Conservation (phyloP, 2,113 vertebrate genomes). For the Microtus richardsoni region DNA sequence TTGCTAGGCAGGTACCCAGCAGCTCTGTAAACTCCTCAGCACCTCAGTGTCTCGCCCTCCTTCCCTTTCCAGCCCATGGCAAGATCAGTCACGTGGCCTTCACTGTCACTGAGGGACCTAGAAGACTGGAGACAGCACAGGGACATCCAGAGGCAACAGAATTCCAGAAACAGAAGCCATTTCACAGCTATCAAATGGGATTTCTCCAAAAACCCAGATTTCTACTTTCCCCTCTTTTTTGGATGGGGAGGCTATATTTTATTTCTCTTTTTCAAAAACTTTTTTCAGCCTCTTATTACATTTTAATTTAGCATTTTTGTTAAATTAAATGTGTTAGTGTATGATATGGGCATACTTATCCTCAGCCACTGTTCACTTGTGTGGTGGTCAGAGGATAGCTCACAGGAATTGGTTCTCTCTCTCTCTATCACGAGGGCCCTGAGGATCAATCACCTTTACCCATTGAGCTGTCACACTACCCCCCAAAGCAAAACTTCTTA, state of each 20-base stretch:
- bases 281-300: background rate
- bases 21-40: background rate
- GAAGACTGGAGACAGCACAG: background rate
- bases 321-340: background rate
- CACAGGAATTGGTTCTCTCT: background rate
- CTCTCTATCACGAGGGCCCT: background rate
- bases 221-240: background rate
- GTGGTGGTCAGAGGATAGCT: background rate
- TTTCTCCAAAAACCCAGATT: background rate
- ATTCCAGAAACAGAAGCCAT: background rate
- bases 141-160: background rate
- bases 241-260: background rate
- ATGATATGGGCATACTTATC: background rate
- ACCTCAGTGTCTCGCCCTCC: background rate
- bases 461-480: background rate
- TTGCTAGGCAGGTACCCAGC: background rate
- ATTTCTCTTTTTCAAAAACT: background rate
- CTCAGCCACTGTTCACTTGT: background rate
- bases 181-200: background rate
- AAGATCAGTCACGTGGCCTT: background rate
- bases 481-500: background rate
- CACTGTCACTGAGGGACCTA: background rate
- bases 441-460: background rate
- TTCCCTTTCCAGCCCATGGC: background rate
- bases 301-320: background rate